Evolutionary conservation across 1,140 invertebrate genomes (phyloP).

Genomic region (Camponotus pennsylvanicus): DNA sequence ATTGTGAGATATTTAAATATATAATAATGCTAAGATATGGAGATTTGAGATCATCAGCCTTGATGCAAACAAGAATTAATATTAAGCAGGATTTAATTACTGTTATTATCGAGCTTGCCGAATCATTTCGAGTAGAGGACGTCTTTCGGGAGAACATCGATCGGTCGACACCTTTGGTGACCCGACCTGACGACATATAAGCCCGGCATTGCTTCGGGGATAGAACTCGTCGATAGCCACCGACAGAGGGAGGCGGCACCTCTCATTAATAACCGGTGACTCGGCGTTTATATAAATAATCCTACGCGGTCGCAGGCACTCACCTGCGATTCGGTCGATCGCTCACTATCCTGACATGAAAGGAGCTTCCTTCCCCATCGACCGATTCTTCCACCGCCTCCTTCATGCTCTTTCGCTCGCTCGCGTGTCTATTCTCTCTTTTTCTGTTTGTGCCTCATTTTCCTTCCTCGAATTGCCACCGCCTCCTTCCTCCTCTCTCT

Average conservation of each 20-base stretch:
- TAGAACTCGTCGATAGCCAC: constrained; percentile 65
- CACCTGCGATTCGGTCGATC: constrained; percentile 80
- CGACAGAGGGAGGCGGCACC: constrained; percentile 68
- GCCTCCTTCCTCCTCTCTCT: constrained; percentile 10
- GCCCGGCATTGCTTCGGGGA: constrained; percentile 48
- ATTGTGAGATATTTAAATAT: not conserved
- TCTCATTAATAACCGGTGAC: constrained; percentile 82
- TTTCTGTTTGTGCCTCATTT: constrained; percentile 31
- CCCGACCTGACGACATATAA: constrained; percentile 37
- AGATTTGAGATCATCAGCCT: not conserved
- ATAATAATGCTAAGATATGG: not conserved
- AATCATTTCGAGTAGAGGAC: constrained; percentile 1
- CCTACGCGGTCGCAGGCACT: constrained; percentile 77
- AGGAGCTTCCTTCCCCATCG: constrained; percentile 72
- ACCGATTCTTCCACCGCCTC: constrained; percentile 68
- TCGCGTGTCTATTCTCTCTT: constrained; percentile 45
- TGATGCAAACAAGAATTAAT: constrained; percentile 9
- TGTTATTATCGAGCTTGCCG: constrained; percentile 28
- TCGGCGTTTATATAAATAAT: constrained; percentile 82
- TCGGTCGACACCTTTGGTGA: constrained; percentile 57
- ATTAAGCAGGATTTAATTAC: constrained; percentile 33
- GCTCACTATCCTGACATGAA: constrained; percentile 80
- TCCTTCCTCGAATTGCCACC: not conserved
- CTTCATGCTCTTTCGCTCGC: constrained; percentile 59
- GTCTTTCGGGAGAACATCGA: constrained; percentile 53